Base-by-base conservation (phyloP, 2,113 vertebrate genomes). In the Microcebus lehilahytsara region DNA sequence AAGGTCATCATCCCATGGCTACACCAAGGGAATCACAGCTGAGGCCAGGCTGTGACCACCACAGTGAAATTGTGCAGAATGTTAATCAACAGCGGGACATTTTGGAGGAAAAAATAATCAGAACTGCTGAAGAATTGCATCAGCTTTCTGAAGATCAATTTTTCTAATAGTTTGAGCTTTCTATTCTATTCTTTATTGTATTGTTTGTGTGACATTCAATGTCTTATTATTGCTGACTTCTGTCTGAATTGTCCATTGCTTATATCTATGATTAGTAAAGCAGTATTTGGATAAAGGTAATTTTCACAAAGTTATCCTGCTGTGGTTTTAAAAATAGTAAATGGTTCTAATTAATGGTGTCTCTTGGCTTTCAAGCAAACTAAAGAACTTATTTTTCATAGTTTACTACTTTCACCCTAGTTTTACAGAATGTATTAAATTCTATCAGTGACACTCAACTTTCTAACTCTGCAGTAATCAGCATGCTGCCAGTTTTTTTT, bases 341-440 rank as follows among this genome's bases (percentile, higher is more conserved):
- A 30, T 25, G 83, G 34, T 67, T 87, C 40, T 78, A 86, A 78
- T 27, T 46, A 69, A 23, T 85, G n/a, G 46, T 0, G 71, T 75
- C 17, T 72, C 56, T 58, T 74, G 77, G 13, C 6, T 91, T 85
- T 94, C 88, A 88, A 95, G 95, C 69, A 90, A 89, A 40, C 19
- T 78, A 78, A 96, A 83, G 4, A 72, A 78, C 32, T 81, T 83
- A 78, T n/a, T 87, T 92, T 96, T 89, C 58, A 25, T 42, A 81
- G 40, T 85, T 81, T 27, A 77, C 14, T 53, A 83, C 11, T 79
- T 95, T 74, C 42, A 5, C 19, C 22, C 42, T 79, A 30, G 46
- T 81, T 94, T 74, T 42, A 79, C 81, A 93, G 32, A 94, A 62
- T 49, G 40, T 42, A 11, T 62, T 89, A 79, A 51, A 81, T 77